phyloP scores from a whole-genome alignment of 2,797 vertebrate species.

The Bryconaethiops microstoma region DNA sequence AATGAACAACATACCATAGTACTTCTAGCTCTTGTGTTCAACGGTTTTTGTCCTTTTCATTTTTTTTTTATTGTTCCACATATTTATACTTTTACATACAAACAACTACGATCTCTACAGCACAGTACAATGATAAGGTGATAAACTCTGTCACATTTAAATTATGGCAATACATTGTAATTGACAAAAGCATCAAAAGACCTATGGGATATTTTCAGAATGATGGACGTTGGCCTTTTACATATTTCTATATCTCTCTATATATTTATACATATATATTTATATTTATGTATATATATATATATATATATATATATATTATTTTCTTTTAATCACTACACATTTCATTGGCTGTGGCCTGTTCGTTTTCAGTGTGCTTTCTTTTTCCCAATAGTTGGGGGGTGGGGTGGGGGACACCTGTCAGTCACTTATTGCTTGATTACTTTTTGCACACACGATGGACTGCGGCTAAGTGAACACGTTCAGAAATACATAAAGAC shows the following conservation, averaged over 20 bases:
- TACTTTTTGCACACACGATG: conserved; percentile 76
- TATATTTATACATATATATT: conserved; percentile 19
- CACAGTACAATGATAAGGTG: conserved; percentile 84
- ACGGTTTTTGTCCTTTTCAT: conserved; percentile 70
- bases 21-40: conserved; percentile 74
- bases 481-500: conserved; percentile 73
- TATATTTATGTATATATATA: conserved; percentile 14
- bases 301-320: conserved; percentile 22
- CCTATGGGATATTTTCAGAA: conserved; percentile 68
- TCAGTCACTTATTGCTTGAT: conserved; percentile 82
- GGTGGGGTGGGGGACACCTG: conserved; percentile 62
- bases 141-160: conserved; percentile 75
- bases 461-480: conserved; percentile 68
- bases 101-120: conserved; percentile 89
- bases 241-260: conserved; percentile 25
- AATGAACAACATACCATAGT: conserved; percentile 80
- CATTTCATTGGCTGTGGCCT: conserved; percentile 59
- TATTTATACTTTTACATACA: conserved; percentile 83
- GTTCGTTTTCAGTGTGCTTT: conserved; percentile 62
- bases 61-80: conserved; percentile 79
- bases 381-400: conserved; percentile 60
- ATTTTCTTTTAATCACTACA: conserved; percentile 60
- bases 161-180: conserved; percentile 75
- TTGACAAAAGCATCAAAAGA: conserved; percentile 74
- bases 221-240: conserved; percentile 65